Evolutionary conservation across 2,888 invertebrate genomes (phyloP), one percentile per base, ranked within the genome.

Genomic region (Polyommatus iphigenia): DNA sequence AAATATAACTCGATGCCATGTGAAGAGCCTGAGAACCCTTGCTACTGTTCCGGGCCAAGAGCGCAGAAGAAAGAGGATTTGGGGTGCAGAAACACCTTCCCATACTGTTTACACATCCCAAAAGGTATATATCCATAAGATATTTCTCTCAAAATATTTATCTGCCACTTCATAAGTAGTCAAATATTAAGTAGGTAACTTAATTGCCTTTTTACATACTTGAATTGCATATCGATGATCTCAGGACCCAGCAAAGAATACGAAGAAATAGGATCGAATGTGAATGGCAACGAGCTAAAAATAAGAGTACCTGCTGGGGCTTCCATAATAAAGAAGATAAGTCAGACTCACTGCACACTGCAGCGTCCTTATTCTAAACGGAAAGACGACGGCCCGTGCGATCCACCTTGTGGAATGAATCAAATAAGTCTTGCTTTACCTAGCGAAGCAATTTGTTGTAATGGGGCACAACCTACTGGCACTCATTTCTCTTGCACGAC

Each of bases 161-260:
- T 10, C 3, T 10, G 2, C 41, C 1, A 10, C 41, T 41, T 10
- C 8, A 41, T 41, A 41, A 36, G 36, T 7, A 8, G 1, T 7
- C 6, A 36, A 36, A 7, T 36, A 36, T 36, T 46, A 46, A 13
- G 46, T 46, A 46, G 46, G 5, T 5, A 54, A 54, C 15, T 4
- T 18, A 54, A 18, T 54, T 54, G 18, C 18, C 18, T 54, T 18
- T 54, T 54, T 5, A 10, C 6, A 36, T 72, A 24, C 46, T 46
- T 73, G 73, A 15, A 50, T 67, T 29, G 10, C 18, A 41, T 46
- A 20, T 13, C 24, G 41, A 20, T 41, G 54, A 75, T 54, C 67
- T 86, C 93, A 94, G 93, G 93, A 92, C 91, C 87, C 87, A 90
- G 84, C 87, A 91, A 91, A 83, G 88, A 88, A 85, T 94, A 88